These are phyloP conservation scores for Eulemur rufifrons DNA, from an alignment of 2,113 vertebrate genomes.

Conservation along the genomic window DNA sequence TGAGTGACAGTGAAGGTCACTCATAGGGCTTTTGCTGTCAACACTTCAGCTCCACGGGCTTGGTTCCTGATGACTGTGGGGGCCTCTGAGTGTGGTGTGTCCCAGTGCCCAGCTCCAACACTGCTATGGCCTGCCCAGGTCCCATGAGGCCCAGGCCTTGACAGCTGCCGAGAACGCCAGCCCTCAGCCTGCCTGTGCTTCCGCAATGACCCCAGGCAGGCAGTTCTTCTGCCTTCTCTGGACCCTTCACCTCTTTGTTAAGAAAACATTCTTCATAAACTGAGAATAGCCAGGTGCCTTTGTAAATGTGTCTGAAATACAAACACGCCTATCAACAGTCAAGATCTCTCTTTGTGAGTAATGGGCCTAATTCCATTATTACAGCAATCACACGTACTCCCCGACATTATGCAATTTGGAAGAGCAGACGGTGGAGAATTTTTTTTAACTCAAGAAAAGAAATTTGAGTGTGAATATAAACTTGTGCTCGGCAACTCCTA, in stretches of 20 bases:
- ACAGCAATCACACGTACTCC: neutral
- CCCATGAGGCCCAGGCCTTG: neutral
- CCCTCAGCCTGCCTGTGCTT: neutral
- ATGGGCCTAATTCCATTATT: neutral
- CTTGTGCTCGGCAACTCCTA: neutral
- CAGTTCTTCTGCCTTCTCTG: neutral
- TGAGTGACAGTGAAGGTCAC: neutral
- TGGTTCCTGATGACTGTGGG: neutral
- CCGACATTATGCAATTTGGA: neutral
- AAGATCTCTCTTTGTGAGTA: neutral
- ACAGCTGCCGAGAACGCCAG: neutral
- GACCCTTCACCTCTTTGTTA: neutral
- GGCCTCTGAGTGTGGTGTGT: neutral
- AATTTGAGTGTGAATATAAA: neutral
- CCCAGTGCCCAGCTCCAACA: neutral
- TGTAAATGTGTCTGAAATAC: neutral
- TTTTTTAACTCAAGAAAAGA: constrained; percentile 1
- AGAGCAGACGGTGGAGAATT: neutral
- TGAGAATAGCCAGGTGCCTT: neutral
- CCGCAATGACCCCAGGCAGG: neutral
- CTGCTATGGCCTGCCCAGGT: neutral
- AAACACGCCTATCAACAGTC: neutral
- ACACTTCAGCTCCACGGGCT: neutral
- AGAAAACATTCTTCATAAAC: neutral
- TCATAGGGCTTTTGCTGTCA: neutral